phyloP scores from a whole-genome alignment of 2,888 invertebrate species.

The Axea sp. region DNA sequence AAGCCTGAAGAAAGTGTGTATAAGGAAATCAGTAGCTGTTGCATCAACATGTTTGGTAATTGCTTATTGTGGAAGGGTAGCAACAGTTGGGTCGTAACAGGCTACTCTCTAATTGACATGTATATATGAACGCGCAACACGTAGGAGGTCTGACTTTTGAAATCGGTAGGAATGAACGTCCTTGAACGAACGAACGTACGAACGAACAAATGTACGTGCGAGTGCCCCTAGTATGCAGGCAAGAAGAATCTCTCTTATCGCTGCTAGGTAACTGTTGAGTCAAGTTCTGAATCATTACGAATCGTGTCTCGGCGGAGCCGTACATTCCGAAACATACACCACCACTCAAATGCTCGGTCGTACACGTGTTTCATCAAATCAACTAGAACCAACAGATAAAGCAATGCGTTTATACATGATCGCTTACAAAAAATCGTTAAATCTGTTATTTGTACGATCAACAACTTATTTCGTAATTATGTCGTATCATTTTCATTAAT shows the following conservation, averaged over 20 bases:
- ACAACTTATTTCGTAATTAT: not conserved
- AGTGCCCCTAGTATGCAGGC: slow-evolving; percentile 42
- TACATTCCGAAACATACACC: slow-evolving; percentile 52
- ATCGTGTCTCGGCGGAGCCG: slow-evolving; percentile 37
- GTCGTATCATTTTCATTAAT: no score
- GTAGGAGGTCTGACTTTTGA: slow-evolving; percentile 58
- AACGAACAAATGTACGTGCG: slow-evolving; percentile 11
- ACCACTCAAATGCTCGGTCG: slow-evolving; percentile 10
- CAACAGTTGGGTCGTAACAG: slow-evolving; percentile 32
- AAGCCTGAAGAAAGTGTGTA: no score
- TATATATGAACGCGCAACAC: slow-evolving; percentile 44
- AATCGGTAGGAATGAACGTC: slow-evolving; percentile 63
- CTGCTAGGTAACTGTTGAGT: slow-evolving; percentile 49
- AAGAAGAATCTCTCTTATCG: slow-evolving; percentile 60
- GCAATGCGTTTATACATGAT: not conserved
- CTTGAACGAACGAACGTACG: slow-evolving; percentile 58
- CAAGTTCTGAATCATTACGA: slow-evolving; percentile 57
- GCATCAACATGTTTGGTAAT: slow-evolving; percentile 12
- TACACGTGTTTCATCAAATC: slow-evolving; percentile 45
- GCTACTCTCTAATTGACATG: slow-evolving; percentile 48
- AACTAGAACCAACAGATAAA: slow-evolving; percentile 21
- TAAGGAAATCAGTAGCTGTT: slow-evolving; percentile 17
- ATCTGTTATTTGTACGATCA: not conserved
- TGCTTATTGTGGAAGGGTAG: slow-evolving; percentile 41
- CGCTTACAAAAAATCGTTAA: not conserved